Evolutionary conservation across 2,888 invertebrate species (phyloP), one percentile per base, ranked within the genome.

Genomic region (Lepidocyrtoides sp.): DNA sequence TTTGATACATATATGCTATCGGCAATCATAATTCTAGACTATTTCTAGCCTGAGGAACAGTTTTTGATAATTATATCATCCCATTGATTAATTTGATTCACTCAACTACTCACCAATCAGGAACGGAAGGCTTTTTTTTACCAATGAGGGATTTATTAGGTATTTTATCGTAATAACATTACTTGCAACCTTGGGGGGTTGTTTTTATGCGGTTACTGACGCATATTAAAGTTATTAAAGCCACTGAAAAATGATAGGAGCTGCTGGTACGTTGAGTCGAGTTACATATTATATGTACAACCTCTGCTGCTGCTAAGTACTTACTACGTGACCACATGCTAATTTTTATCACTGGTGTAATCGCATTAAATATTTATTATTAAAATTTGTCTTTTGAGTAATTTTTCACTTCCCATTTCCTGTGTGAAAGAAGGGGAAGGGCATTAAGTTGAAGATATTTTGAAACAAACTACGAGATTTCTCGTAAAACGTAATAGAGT

Each of bases 371-470:
- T n/a, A 17, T 20, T 51, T 79, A 79, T 51, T 79, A 79, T 54
- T 79, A 79, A 17, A 17, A 23, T 66, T 69, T 84, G 14, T 54
- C 23, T 69, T 63, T 83, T 72, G 14, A 72, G 41, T n/a, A 63
- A 72, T 72, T 72, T 51, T 72, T 72, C 54, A 36, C 88, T 88
- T 79, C 81, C 88, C 81, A 51, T 81, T 88, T 91, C 91, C 91
- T 54, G 91, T 85, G 72, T n/a, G 85, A 85, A 85, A 83, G 66
- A 57, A 66, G 48, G 41, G 17, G 32, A 41, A 51, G 44, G 20
- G 63, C 17, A 60, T 60, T 84, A 36, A 72, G 17, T 72, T 12
- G 29, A 69, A 10, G 44, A 2, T 23, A 8, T 7, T 4, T 23
- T 5, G 26, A 4, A 14, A 72, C 20, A 41, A 41, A 20, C 17